Conservation (phyloP, 2,888 invertebrate genomes). For the Clostera curtula region DNA sequence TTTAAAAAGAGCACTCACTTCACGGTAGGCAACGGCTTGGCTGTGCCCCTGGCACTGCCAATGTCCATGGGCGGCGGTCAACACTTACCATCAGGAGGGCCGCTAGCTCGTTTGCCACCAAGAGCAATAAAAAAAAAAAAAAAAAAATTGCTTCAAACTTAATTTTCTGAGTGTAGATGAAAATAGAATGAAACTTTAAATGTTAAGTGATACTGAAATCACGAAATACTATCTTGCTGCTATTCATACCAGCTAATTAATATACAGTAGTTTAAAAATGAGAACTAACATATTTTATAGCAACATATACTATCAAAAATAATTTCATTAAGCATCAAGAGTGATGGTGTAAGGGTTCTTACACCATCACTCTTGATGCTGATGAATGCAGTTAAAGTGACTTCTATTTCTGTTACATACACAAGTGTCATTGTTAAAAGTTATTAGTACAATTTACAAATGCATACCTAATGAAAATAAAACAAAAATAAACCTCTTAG, state of each 20-base stretch:
- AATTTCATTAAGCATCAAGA: constrained; percentile 34
- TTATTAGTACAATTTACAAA: constrained; percentile 45
- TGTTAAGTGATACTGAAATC: constrained; percentile 46
- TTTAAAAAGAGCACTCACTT: no score
- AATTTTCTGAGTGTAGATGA: constrained; percentile 54
- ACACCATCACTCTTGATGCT: no score
- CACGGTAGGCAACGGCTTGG: no score
- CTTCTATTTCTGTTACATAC: no score
- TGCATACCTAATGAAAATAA: constrained; percentile 52
- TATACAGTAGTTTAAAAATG: constrained; percentile 34
- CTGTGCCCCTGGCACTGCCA: no score
- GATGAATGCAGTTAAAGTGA: constrained; percentile 29
- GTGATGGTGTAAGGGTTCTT: constrained; percentile 28
- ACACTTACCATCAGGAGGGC: no score
- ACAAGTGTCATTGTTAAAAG: constrained; percentile 29
- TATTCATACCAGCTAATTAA: constrained; percentile 42
- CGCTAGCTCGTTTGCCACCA: no score
- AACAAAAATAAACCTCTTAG: constrained; percentile 61
- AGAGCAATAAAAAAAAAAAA: no score
- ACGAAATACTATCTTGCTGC: constrained; percentile 48
- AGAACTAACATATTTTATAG: constrained; percentile 31
- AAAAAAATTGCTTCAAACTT: constrained; percentile 48
- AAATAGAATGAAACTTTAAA: constrained; percentile 54
- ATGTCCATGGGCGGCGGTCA: no score
- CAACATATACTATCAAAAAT: constrained; percentile 36